A percentile compares a stretch with the other conserved stretches of the same genome.
These are phyloP conservation scores for Zoanthus sansibaricus DNA, from an alignment of 92 coral and sea anemone species.

Conservation along the genomic window DNA sequence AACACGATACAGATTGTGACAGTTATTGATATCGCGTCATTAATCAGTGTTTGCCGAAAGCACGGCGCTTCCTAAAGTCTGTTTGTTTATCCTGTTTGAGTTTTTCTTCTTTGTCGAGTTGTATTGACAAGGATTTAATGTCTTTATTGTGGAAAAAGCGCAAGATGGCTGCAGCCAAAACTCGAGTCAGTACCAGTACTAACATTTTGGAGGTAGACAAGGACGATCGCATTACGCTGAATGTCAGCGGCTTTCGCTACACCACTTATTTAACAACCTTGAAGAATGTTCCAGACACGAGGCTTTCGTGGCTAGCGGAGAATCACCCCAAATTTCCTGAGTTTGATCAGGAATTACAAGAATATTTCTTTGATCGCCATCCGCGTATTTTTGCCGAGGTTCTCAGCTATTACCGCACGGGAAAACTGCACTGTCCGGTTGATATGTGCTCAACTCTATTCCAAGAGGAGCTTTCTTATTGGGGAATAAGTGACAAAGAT, in stretches of 20 bases:
- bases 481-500: constrained; percentile 96
- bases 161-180: constrained; percentile 5
- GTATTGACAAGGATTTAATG: constrained; percentile 11
- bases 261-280: constrained; percentile 86
- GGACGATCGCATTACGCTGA: constrained; percentile 82
- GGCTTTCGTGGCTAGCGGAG: constrained; percentile 97
- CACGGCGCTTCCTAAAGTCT: constrained; percentile 7
- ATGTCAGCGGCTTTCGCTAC: constrained; percentile 93
- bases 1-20: constrained; percentile 35
- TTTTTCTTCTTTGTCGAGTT: constrained; percentile 14
- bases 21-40: constrained; percentile 10
- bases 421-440: constrained; percentile 95
- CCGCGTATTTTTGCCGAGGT: constrained; percentile 93
- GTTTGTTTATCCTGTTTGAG: constrained; percentile 19
- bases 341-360: constrained; percentile 84
- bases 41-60: neutral
- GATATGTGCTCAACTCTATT: constrained; percentile 88
- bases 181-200: constrained; percentile 2
- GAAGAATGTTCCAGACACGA: constrained; percentile 84
- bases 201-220: constrained; percentile 65
- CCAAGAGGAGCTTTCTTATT: constrained; percentile 92
- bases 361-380: constrained; percentile 95
- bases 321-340: constrained; percentile 92
- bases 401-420: constrained; percentile 93
- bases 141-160: constrained; percentile 23